Conservation (phyloP, 2,888 invertebrate genomes). For the Lepidonotus clava region DNA sequence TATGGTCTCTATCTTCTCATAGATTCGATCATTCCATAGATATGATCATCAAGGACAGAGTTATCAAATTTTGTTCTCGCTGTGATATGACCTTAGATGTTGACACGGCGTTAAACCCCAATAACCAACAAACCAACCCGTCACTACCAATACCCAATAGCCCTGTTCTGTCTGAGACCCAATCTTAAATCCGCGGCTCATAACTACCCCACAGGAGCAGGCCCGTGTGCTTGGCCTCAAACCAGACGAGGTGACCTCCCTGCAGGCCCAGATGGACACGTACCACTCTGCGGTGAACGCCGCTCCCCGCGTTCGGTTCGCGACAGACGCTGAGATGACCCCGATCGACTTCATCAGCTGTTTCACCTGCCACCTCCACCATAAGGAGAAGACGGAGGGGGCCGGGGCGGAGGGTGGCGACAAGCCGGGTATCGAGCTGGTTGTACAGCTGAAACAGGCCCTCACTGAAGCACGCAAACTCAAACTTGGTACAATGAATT, state of each 20-base stretch:
- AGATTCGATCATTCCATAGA: no score
- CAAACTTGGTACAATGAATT: conserved; percentile 53
- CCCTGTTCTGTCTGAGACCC: no score
- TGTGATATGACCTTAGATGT: no score
- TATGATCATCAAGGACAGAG: no score
- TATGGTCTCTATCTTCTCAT: no score
- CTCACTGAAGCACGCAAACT: conserved; percentile 52
- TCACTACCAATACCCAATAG: no score
- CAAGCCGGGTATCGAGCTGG: conserved; percentile 3
- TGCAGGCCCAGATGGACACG: conserved; percentile 49
- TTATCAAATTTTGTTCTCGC: no score
- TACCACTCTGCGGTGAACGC: conserved; percentile 35
- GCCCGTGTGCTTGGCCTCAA: conserved; percentile 24
- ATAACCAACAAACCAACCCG: no score
- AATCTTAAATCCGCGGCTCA: no score
- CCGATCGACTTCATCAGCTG: conserved; percentile 74
- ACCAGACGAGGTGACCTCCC: conserved; percentile 45
- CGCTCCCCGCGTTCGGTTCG: conserved; percentile 50
- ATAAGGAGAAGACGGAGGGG: conserved; percentile 6
- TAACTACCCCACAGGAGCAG: conserved; percentile 31
- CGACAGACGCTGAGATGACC: conserved; percentile 59
- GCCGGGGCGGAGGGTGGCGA: neutral
- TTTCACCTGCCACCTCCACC: conserved; percentile 72
- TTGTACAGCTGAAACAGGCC: conserved; percentile 29
- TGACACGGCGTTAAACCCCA: no score